Evolutionary conservation across 92 coral and sea anemone species (phyloP), one percentile per base, ranked within the genome.

Genomic region (Metridium senile): DNA sequence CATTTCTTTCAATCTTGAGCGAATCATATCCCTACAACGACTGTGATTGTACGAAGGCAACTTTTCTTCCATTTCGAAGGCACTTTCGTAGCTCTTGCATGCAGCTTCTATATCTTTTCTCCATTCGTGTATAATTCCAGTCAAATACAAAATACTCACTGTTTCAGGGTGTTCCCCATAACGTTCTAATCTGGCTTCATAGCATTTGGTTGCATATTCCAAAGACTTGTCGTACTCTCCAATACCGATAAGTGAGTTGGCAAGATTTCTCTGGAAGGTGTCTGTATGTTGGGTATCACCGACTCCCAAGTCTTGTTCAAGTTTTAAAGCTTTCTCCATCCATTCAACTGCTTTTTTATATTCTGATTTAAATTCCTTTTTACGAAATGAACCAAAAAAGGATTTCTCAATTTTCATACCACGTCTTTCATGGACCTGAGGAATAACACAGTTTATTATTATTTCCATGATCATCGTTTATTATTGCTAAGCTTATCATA

Each of bases 21-120:
- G 78, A 28, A 80, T 80, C 72, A 0, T 1, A 1, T 62, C 26
- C 77, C 89, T 79, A 21, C 76, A 86, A 1, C 21, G 59, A 39
- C 95, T 90, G 49, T 87, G 95, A 69, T 87, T 80, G 2, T 90
- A 74, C 0, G 66, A 57, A 9, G 81, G 63, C 18, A 87, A 77
- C 25, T 61, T 29, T 27, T 90, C 89, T 57, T 87, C 95, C 91
- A 90, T 86, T 54, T 87, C 74, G 81, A 85, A 75, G 0, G 91
- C 91, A 35, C 80, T 13, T n/a, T 66, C 72, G 26, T 83, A 80
- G 30, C 46, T 35, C 53, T 87, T 58, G 29, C 84, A 66, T 13
- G 95, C 91, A 68, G 52, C 46, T 25, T 66, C 26, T 10, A 17
- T 0, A 22, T 84, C 85, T 26, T 52, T n/a, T 0, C 79, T 59